phyloP scores from a whole-genome alignment of 2,113 vertebrate species.

The Collichthys lucidus region DNA sequence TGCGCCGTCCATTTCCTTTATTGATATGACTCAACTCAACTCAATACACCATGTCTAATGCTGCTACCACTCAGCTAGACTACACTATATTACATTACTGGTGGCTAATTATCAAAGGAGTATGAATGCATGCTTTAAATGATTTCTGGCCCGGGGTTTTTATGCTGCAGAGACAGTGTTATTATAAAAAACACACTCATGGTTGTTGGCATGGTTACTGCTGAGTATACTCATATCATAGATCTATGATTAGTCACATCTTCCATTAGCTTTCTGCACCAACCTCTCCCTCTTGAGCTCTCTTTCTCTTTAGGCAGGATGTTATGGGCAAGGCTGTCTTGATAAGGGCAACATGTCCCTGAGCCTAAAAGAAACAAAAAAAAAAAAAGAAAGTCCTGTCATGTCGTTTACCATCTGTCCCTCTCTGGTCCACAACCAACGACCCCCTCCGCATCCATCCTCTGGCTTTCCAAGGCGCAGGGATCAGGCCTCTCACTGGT shows the following conservation, averaged over 20 bases:
- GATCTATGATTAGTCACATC: slow-evolving; percentile 71
- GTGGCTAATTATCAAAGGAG: slow-evolving; percentile 56
- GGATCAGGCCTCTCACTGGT: slow-evolving; percentile 30
- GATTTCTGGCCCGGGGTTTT: slow-evolving; percentile 31
- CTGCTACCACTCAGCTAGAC: slow-evolving; percentile 16
- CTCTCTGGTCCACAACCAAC: slow-evolving; percentile 24
- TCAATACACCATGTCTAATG: slow-evolving; percentile 38
- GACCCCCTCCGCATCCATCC: slow-evolving; percentile 28
- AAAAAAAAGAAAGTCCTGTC: slow-evolving; percentile 38
- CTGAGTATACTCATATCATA: slow-evolving; percentile 56
- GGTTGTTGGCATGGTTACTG: slow-evolving; percentile 61
- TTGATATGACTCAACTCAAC: slow-evolving; percentile 32
- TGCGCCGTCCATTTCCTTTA: slow-evolving; percentile 36
- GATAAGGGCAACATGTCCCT: slow-evolving; percentile 66
- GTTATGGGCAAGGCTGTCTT: slow-evolving; percentile 55
- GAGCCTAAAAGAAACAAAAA: slow-evolving; percentile 22
- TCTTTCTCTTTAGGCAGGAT: slow-evolving; percentile 45
- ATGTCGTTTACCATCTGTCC: slow-evolving; percentile 68
- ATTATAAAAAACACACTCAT: slow-evolving; percentile 47
- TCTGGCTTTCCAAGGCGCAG: slow-evolving; percentile 6
- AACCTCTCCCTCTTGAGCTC: slow-evolving; percentile 25
- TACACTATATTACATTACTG: slow-evolving; percentile 40
- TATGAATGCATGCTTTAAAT: slow-evolving; percentile 35
- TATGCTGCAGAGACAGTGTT: slow-evolving; percentile 39
- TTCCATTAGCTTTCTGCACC: slow-evolving; percentile 59